These are phyloP conservation scores for Oncorhynchus mykiss DNA, from an alignment of 2,113 vertebrate species.

Conservation along the genomic window DNA sequence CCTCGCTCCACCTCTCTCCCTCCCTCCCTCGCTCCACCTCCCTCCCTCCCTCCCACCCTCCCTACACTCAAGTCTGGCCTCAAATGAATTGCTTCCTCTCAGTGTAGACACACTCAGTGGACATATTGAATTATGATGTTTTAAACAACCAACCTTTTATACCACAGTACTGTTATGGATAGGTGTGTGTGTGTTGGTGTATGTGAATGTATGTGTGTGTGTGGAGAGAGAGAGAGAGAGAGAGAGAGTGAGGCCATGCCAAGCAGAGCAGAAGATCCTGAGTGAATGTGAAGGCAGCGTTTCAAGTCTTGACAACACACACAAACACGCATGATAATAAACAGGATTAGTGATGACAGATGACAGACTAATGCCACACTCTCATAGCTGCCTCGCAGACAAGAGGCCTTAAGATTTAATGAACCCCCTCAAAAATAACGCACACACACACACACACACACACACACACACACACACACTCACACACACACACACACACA, in stretches of 20 bases:
- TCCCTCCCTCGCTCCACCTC: not conserved
- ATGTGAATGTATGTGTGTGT: too few species aligned
- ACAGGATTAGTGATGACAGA: slow-evolving; percentile 53
- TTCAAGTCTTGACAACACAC: not conserved
- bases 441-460: too few species aligned
- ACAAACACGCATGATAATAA: slow-evolving; percentile 25
- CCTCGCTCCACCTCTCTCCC: not conserved
- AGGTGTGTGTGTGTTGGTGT: too few species aligned
- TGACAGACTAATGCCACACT: slow-evolving; percentile 64
- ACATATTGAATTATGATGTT: not conserved
- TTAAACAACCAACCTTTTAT: not conserved
- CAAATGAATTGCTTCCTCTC: not conserved
- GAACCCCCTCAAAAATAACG: too few species aligned
- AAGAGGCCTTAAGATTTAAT: slow-evolving; percentile 1
- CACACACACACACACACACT: too few species aligned
- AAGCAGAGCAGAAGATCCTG: too few species aligned
- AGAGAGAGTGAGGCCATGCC: not conserved
- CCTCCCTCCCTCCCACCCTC: not conserved
- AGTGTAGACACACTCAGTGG: not conserved
- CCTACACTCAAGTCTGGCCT: not conserved
- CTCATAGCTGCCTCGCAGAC: slow-evolving; percentile 45
- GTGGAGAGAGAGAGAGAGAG: not conserved
- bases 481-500: too few species aligned
- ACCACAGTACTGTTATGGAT: too few species aligned
- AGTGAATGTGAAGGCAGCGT: too few species aligned